Evolutionary conservation across 2,113 vertebrate genomes (phyloP).

Genomic region (Hemibagrus wyckioides): DNA sequence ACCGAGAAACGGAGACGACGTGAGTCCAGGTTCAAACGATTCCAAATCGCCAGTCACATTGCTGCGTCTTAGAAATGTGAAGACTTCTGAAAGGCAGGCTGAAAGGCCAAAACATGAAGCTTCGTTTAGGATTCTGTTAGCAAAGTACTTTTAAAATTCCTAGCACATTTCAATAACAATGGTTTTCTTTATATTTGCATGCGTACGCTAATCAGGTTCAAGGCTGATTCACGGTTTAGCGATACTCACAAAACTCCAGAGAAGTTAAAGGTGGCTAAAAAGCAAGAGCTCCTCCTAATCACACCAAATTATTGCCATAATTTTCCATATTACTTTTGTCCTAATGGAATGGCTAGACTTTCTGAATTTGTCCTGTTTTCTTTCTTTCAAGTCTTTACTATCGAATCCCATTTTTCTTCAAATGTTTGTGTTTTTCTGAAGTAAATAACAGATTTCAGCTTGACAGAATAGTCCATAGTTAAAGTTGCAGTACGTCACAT

Average conservation of each 20-base stretch:
- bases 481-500: background rate
- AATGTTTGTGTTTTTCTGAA: background rate
- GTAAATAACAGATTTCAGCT: background rate
- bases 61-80: background rate
- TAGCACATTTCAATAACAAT: background rate
- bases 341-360: background rate
- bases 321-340: background rate
- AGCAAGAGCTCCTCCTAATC: background rate
- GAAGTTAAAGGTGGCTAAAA: background rate
- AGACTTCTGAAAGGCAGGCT: conserved; percentile 7
- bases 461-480: background rate
- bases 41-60: conserved; percentile 30
- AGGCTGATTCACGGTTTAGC: background rate
- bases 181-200: background rate
- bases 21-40: conserved; percentile 54
- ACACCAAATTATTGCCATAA: background rate
- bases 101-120: background rate
- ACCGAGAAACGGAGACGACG: conserved; percentile 25
- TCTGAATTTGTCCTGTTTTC: background rate
- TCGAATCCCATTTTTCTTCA: background rate
- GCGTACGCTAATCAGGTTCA: background rate
- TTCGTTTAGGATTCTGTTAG: background rate
- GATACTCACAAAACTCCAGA: background rate
- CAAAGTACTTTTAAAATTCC: background rate
- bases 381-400: background rate